A percentile compares a stretch with the other conserved stretches of the same genome.
Conservation (phyloP, 2,888 invertebrate genomes). For the Sthenelais limicola region DNA sequence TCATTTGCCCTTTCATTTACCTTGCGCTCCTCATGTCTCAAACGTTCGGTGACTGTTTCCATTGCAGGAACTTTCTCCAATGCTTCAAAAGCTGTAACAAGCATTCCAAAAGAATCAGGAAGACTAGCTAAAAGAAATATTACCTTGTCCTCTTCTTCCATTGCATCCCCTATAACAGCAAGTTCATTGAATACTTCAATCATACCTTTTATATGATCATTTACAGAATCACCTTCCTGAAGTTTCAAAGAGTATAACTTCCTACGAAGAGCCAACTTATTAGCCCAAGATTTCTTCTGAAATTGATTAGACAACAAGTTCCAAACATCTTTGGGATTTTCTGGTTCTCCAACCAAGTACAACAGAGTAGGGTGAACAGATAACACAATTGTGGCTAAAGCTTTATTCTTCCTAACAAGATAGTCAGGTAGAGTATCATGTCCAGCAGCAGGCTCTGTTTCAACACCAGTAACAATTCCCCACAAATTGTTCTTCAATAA, state of each 20-base stretch:
- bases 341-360: constrained; percentile 33
- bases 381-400: constrained; percentile 38
- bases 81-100: constrained; percentile 33
- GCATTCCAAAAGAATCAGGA: constrained; percentile 21
- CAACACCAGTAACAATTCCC: constrained; percentile 23
- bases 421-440: constrained; percentile 19
- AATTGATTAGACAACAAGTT: constrained; percentile 20
- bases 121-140: constrained; percentile 21
- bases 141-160: constrained; percentile 11
- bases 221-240: constrained; percentile 18
- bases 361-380: constrained; percentile 24
- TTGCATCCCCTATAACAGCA: constrained; percentile 18
- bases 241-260: constrained; percentile 20
- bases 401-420: neutral
- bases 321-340: constrained; percentile 15
- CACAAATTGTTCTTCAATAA: constrained; percentile 21
- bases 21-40: constrained; percentile 25
- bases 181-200: constrained; percentile 27
- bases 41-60: constrained; percentile 17
- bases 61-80: constrained; percentile 12
- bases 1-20: neutral
- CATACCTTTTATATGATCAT: constrained; percentile 24
- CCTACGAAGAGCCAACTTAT: constrained; percentile 14
- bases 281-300: constrained; percentile 41
- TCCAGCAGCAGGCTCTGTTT: constrained; percentile 1